A percentile compares a stretch with the other conserved stretches of the same genome.
These are phyloP conservation scores for Calidris pygmaea DNA, from an alignment of 2,113 vertebrate species.

Conservation along the genomic window DNA sequence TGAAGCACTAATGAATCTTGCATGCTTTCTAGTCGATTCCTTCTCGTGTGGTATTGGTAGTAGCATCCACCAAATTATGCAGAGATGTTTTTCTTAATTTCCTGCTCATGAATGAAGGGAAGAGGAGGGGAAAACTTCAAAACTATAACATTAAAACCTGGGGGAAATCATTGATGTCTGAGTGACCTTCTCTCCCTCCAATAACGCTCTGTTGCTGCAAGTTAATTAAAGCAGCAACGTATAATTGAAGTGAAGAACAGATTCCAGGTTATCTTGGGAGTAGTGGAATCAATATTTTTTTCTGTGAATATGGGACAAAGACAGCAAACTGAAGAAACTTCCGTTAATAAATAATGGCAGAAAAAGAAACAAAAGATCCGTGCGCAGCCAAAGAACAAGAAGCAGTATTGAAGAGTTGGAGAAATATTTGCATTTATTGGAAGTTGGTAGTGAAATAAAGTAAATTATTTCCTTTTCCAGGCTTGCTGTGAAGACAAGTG, in stretches of 20 bases:
- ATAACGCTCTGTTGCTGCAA: background rate
- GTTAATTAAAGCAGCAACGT: background rate
- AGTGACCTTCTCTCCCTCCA: background rate
- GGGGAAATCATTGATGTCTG: background rate
- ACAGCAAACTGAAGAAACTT: background rate
- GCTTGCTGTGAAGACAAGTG: background rate
- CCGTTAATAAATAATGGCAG: background rate
- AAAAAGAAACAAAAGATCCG: background rate
- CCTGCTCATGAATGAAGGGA: background rate
- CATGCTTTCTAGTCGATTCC: background rate
- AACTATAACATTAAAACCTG: background rate
- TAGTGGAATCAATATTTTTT: background rate
- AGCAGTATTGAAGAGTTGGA: background rate
- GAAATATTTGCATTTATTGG: background rate
- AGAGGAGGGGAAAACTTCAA: background rate
- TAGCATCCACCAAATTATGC: background rate
- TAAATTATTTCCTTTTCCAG: background rate
- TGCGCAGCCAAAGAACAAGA: background rate
- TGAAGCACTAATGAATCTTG: background rate
- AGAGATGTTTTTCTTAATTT: background rate
- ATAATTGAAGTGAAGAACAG: background rate
- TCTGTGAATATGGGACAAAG: background rate
- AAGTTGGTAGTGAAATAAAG: background rate
- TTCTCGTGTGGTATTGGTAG: background rate
- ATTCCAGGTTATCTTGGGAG: background rate